Base-by-base conservation (phyloP, 2,113 vertebrate genomes). In the Ploceus nigricollis region DNA sequence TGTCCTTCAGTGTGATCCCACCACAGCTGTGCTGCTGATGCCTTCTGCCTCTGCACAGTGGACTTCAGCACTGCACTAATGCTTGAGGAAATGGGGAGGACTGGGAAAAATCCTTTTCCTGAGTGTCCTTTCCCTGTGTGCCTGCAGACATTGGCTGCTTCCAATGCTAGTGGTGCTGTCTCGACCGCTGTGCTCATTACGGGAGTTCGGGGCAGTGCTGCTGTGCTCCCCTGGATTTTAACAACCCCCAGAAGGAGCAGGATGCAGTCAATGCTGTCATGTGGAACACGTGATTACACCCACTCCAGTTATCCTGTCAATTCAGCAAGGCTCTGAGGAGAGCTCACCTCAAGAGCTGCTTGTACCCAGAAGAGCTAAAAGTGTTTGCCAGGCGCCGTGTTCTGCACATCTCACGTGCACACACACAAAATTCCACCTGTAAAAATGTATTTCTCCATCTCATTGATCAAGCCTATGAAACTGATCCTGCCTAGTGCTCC, bases 101-200 rank as follows among this genome's bases (percentile, higher is more conserved):
- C 20, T 22, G 42, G 33, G 54, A 58, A 57, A 63, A 28, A 25
- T 11, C 54, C 11, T 91, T 56, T 51, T 11, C 22, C 40, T 6
- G 37, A 66, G 25, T 23, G 39, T 58, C 61, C 57, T 75, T 51
- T 65, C 33, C 21, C 69, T 27, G n/a, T 35, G 71, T 70, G 42
- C 8, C 57, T 47, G 65, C 24, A 79, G 71, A 22, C 27, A 25
- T 11, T 9, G 75, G 44, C 6, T 22, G 68, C 60, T 88, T 31
- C 44, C 56, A 24, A 5, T 16, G 56, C 56, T 35, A 5, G 11
- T 35, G 33, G 33, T 1, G 2, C 39, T 48, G 0, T 11, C 47
- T 39, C 1, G 1, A 45, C 19, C 8, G 63, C 69, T 60, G 48
- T 8, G 30, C 65, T 80, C 28, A 2, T 14, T 16, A 8, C 0